phyloP scores from a whole-genome alignment of 1,140 invertebrate genomes.

The Zaprionus kolodkinae region DNA sequence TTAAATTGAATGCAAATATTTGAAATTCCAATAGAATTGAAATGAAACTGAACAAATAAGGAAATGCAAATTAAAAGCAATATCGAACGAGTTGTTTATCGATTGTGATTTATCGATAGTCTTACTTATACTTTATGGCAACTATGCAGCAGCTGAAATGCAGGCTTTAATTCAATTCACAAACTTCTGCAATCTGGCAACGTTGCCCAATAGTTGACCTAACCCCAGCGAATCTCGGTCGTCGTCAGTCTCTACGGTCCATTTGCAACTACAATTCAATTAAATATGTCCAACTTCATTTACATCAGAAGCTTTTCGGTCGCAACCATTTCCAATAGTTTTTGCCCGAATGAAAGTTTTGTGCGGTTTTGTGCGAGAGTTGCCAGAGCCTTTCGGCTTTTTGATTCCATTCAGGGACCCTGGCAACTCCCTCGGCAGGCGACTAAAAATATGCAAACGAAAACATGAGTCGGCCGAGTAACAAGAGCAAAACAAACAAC shows the following conservation, averaged over 20 bases:
- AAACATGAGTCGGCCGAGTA: constrained; percentile 42
- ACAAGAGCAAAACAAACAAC: constrained; percentile 18
- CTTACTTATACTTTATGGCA: neutral
- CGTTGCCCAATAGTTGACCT: neutral
- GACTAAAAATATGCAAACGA: constrained; percentile 64
- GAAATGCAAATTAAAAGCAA: neutral
- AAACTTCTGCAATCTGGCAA: neutral
- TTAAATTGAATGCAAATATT: neutral
- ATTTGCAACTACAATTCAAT: constrained; percentile 13
- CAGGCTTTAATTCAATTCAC: neutral
- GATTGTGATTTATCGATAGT: too few relatives aligned
- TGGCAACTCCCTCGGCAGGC: neutral
- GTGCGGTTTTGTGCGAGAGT: constrained; percentile 8
- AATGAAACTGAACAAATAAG: neutral
- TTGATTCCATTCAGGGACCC: constrained; percentile 16
- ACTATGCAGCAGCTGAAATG: neutral
- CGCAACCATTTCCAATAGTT: constrained; percentile 27
- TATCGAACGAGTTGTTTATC: neutral
- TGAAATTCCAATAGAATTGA: neutral
- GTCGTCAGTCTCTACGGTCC: neutral
- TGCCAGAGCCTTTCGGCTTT: constrained; percentile 18
- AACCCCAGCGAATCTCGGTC: neutral
- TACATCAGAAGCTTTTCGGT: constrained; percentile 7
- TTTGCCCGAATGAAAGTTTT: constrained; percentile 12
- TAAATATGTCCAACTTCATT: constrained; percentile 4